phyloP scores from a whole-genome alignment of 2,113 vertebrate genomes.

The Daubentonia madagascariensis region DNA sequence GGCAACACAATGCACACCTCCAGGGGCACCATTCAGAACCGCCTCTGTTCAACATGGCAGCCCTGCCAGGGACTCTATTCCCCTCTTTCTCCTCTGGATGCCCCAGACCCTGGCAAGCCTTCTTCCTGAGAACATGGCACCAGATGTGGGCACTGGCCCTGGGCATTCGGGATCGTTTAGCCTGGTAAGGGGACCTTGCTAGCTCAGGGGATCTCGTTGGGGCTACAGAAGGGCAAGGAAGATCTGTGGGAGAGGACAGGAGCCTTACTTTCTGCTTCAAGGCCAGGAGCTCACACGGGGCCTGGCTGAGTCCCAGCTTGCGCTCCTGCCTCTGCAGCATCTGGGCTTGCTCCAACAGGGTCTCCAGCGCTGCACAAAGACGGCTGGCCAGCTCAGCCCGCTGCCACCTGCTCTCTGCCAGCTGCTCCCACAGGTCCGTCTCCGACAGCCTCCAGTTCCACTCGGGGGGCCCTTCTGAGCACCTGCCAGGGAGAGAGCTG shows the following conservation, averaged over 20 bases:
- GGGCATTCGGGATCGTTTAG: background rate
- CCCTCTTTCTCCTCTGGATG: background rate
- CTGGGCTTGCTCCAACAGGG: slow-evolving; percentile 69
- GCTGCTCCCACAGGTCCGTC: slow-evolving; percentile 50
- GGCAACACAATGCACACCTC: background rate
- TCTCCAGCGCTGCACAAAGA: slow-evolving; percentile 64
- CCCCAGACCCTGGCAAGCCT: background rate
- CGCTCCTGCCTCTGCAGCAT: slow-evolving; percentile 65
- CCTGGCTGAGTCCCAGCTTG: slow-evolving; percentile 66
- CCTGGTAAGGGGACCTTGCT: background rate
- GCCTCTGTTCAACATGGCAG: background rate
- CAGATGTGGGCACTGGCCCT: background rate
- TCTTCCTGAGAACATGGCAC: background rate
- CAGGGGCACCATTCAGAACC: background rate
- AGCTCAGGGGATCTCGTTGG: background rate
- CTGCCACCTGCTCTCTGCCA: slow-evolving; percentile 70
- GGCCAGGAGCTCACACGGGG: slow-evolving; percentile 72
- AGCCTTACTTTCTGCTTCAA: slow-evolving; percentile 81
- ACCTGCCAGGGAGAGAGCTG: background rate
- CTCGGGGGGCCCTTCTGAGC: background rate
- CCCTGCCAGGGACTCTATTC: background rate
- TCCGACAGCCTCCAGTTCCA: background rate
- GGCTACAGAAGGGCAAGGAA: background rate
- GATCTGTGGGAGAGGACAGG: background rate
- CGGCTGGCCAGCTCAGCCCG: slow-evolving; percentile 44